These are phyloP conservation scores for Ricordea florida DNA, from an alignment of 92 coral and sea anemone species.

Conservation along the genomic window DNA sequence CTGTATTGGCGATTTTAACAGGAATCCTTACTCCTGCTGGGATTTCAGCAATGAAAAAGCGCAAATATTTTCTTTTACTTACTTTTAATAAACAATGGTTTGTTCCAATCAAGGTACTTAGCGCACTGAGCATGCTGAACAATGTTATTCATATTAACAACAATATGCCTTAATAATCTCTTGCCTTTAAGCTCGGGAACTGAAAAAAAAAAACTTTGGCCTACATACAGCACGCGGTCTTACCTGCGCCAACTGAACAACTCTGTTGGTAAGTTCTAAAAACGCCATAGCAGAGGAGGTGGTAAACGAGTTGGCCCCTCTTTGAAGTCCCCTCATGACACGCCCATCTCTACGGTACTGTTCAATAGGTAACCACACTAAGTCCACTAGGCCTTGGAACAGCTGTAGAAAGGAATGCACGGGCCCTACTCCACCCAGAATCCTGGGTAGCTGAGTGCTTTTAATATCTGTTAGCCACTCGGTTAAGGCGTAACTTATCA, in stretches of 20 bases:
- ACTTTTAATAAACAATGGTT: too few species aligned
- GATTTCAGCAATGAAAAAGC: too few species aligned
- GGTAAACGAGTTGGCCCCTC: conserved; percentile 97
- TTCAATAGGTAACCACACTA: conserved; percentile 97
- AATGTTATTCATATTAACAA: too few species aligned
- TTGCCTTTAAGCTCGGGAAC: too few species aligned
- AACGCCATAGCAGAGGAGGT: conserved; percentile 99
- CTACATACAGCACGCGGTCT: not conserved
- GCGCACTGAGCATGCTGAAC: too few species aligned
- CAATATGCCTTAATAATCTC: too few species aligned
- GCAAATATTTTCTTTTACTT: too few species aligned
- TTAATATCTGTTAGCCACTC: conserved; percentile 97
- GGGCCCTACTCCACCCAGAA: conserved; percentile 99
- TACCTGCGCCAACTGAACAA: conserved; percentile 93
- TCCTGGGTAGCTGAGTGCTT: conserved; percentile 83
- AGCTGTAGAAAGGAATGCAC: conserved; percentile 95
- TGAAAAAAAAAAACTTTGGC: not conserved
- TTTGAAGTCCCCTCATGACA: conserved; percentile 94
- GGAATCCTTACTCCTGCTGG: too few species aligned
- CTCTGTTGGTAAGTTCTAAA: conserved; percentile 90
- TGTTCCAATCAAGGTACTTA: too few species aligned
- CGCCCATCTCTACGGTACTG: conserved; percentile 99
- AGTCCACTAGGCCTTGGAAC: conserved; percentile 90
- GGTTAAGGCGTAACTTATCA: conserved; percentile 82
- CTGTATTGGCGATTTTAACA: too few species aligned